Conservation (phyloP, 2,888 invertebrate genomes). For the Horisme vitalbata region DNA sequence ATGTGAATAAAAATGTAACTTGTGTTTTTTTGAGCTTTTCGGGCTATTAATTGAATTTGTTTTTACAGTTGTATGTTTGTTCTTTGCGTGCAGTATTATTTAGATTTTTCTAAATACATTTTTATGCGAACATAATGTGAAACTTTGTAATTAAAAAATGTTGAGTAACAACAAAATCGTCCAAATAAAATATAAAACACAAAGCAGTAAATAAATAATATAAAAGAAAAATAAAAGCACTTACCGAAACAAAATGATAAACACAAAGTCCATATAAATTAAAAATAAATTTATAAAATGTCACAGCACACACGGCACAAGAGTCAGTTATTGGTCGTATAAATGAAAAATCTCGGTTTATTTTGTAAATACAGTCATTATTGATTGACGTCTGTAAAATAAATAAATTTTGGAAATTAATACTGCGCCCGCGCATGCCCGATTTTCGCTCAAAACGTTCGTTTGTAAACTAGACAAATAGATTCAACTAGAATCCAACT, state of each 20-base stretch:
- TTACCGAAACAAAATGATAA: constrained; percentile 66
- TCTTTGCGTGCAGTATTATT: no score
- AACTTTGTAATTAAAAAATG: background rate
- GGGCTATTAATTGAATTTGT: background rate
- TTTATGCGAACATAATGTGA: no score
- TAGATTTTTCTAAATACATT: no score
- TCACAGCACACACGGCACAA: constrained; percentile 79
- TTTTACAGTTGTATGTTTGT: no score
- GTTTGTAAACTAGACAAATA: constrained; percentile 47
- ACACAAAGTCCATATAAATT: constrained; percentile 70
- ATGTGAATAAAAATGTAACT: constrained; percentile 32
- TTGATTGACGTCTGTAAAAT: constrained; percentile 59
- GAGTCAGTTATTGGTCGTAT: constrained; percentile 54
- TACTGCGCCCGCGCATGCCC: constrained; percentile 54
- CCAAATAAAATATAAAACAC: background rate
- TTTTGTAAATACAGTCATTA: constrained; percentile 58
- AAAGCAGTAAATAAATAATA: constrained; percentile 19
- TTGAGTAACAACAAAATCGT: background rate
- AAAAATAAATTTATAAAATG: constrained; percentile 55
- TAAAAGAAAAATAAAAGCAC: constrained; percentile 49
- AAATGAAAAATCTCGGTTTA: constrained; percentile 59
- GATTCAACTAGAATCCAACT: constrained; percentile 56
- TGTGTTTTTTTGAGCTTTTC: constrained; percentile 30
- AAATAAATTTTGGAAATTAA: constrained; percentile 38
- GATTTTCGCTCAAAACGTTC: constrained; percentile 62